Conservation (phyloP, 2,797 vertebrate species). For the Miichthys miiuy region DNA sequence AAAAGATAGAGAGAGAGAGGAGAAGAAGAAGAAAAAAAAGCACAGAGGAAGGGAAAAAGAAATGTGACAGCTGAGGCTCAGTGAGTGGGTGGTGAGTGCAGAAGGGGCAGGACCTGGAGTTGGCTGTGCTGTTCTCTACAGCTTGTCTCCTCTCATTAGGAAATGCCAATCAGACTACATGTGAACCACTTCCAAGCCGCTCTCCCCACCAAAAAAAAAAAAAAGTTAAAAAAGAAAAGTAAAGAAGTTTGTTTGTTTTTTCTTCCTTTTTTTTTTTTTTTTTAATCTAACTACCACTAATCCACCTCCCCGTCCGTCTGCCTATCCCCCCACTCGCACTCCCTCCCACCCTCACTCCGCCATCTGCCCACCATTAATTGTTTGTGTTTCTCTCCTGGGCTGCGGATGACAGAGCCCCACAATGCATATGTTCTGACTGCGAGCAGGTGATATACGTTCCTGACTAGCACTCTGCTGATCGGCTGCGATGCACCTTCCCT, state of each 20-base stretch:
- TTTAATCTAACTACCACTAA: slow-evolving; percentile 68
- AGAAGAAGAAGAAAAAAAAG: not conserved
- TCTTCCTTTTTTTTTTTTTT: slow-evolving; percentile 42
- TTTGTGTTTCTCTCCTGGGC: slow-evolving; percentile 74
- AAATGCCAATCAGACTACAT: slow-evolving; percentile 80
- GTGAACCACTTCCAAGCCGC: slow-evolving; percentile 75
- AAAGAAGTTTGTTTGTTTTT: slow-evolving; percentile 52
- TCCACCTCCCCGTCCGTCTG: slow-evolving; percentile 73
- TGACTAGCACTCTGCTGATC: slow-evolving; percentile 51
- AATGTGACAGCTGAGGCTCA: slow-evolving; percentile 82
- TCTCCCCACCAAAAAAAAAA: slow-evolving; percentile 29
- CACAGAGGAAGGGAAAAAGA: slow-evolving; percentile 67
- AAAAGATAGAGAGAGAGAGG: not conserved
- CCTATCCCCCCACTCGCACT: slow-evolving; percentile 40
- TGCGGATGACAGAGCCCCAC: slow-evolving; percentile 67
- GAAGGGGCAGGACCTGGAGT: slow-evolving; percentile 82
- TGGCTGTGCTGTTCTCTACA: slow-evolving; percentile 76
- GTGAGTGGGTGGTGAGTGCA: slow-evolving; percentile 80
- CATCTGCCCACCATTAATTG: slow-evolving; percentile 85
- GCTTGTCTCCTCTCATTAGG: slow-evolving; percentile 83
- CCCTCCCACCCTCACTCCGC: slow-evolving; percentile 62
- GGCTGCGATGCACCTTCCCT: slow-evolving; percentile 59
- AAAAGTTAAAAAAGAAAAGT: slow-evolving; percentile 66
- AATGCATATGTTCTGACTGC: slow-evolving; percentile 76
- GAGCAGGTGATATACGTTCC: slow-evolving; percentile 79